Evolutionary conservation across 2,113 vertebrate genomes (phyloP).

Genomic region (Symphodus melops): DNA sequence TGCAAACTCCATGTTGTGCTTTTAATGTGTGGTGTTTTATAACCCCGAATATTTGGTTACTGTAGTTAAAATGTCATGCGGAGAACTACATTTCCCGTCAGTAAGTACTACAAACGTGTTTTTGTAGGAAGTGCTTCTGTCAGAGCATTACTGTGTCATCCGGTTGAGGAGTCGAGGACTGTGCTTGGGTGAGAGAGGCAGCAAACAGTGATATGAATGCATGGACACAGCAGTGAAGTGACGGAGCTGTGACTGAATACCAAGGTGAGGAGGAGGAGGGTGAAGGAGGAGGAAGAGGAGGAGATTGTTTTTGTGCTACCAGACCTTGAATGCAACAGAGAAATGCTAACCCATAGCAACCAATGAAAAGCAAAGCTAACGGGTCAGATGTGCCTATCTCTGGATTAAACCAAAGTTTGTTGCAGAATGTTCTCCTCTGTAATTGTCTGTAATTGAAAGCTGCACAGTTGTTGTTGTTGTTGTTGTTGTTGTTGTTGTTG

Average conservation of each 20-base stretch:
- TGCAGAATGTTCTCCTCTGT: not conserved
- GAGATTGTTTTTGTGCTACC: slow-evolving; percentile 14
- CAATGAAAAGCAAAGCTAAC: slow-evolving; percentile 48
- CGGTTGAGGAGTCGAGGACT: slow-evolving; percentile 68
- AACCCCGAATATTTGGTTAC: not conserved
- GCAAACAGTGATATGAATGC: slow-evolving; percentile 21
- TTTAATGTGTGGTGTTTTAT: not conserved
- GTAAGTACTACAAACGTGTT: slow-evolving; percentile 45
- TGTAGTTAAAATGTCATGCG: not conserved
- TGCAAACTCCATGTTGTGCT: not conserved
- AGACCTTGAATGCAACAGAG: slow-evolving; percentile 46
- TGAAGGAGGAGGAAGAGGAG: not conserved
- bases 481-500: slow-evolving; percentile 27
- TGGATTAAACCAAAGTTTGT: not conserved
- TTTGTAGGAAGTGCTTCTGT: slow-evolving; percentile 77
- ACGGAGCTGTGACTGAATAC: slow-evolving; percentile 15
- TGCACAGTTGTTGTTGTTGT: not conserved
- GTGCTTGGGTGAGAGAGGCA: slow-evolving; percentile 23
- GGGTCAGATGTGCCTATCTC: slow-evolving; percentile 23
- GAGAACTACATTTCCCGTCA: slow-evolving; percentile 75
- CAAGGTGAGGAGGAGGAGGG: slow-evolving; percentile 55
- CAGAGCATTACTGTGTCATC: slow-evolving; percentile 66
- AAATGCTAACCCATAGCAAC: slow-evolving; percentile 42
- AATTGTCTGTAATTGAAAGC: not conserved
- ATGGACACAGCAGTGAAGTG: not conserved